These are phyloP conservation scores for Xiphydria camelus DNA, from an alignment of 2,888 invertebrate species.

Conservation along the genomic window DNA sequence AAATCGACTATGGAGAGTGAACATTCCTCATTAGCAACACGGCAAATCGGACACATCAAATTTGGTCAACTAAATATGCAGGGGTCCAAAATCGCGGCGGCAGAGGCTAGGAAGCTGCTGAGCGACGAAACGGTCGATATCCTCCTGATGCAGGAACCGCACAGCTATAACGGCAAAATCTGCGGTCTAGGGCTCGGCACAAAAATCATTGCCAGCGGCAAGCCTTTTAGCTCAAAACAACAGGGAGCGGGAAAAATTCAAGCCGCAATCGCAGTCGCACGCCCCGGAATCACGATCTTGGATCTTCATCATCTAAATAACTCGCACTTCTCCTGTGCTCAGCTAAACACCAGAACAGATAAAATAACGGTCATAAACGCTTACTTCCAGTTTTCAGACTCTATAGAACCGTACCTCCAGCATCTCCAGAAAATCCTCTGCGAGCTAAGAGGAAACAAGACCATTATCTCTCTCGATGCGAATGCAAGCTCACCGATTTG, in stretches of 20 bases:
- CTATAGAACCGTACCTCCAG: neutral
- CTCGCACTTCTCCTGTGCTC: neutral
- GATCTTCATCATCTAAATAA: neutral
- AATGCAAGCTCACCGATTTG: neutral
- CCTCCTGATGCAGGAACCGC: neutral
- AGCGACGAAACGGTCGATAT: neutral
- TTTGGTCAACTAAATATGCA: neutral
- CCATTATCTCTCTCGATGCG: neutral
- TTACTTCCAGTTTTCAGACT: neutral
- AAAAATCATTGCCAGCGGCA: too few species aligned
- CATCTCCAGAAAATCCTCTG: neutral
- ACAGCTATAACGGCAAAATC: neutral
- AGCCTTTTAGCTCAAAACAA: too few species aligned
- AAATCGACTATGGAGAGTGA: neutral
- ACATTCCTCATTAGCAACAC: neutral
- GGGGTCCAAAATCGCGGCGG: neutral
- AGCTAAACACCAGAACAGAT: neutral
- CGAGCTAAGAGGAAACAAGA: neutral
- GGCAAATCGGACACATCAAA: neutral
- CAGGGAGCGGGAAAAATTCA: neutral
- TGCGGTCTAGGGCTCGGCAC: neutral
- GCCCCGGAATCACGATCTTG: neutral
- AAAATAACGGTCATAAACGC: neutral
- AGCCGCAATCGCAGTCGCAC: neutral
- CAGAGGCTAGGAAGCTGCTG: neutral